phyloP scores from a whole-genome alignment of 30 jellyfish, hydroid and myxozoan species.

The Turritopsis dohrnii region DNA sequence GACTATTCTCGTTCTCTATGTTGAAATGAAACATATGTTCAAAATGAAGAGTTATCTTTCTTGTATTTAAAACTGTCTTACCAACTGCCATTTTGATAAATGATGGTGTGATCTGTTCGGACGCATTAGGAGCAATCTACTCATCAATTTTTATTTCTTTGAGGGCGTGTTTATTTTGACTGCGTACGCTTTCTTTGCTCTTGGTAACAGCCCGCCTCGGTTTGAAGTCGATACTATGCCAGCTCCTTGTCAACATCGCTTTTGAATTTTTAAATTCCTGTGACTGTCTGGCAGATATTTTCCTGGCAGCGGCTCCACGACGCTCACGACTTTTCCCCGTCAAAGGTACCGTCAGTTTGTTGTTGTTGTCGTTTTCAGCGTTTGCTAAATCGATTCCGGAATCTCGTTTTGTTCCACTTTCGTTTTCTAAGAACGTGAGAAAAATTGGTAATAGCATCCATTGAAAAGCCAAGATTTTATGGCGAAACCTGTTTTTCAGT shows the following conservation, averaged over 20 bases:
- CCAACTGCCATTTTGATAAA: too few species aligned
- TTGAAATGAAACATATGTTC: too few species aligned
- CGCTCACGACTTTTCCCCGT: constrained; percentile 9
- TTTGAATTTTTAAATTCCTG: constrained; percentile 4
- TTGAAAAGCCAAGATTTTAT: too few species aligned
- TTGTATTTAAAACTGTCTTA: too few species aligned
- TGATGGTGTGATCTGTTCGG: too few species aligned
- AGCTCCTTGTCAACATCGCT: constrained; percentile 15
- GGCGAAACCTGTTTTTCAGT: too few species aligned
- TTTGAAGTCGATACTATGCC: constrained; percentile 27
- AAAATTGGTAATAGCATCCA: neutral
- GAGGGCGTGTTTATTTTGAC: neutral
- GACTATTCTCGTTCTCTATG: too few species aligned
- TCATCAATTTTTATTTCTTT: neutral
- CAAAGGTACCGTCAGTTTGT: neutral
- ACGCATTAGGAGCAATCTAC: neutral
- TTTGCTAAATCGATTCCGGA: constrained; percentile 8
- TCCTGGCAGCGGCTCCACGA: constrained; percentile 8
- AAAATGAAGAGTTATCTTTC: too few species aligned
- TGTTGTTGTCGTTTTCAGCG: constrained; percentile 9
- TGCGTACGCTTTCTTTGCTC: neutral
- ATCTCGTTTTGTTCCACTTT: neutral
- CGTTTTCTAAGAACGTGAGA: neutral
- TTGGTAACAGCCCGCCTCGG: neutral
- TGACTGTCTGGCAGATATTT: neutral